Evolutionary conservation across 2,113 vertebrate genomes (phyloP).

Genomic region (Coturnix japonica): DNA sequence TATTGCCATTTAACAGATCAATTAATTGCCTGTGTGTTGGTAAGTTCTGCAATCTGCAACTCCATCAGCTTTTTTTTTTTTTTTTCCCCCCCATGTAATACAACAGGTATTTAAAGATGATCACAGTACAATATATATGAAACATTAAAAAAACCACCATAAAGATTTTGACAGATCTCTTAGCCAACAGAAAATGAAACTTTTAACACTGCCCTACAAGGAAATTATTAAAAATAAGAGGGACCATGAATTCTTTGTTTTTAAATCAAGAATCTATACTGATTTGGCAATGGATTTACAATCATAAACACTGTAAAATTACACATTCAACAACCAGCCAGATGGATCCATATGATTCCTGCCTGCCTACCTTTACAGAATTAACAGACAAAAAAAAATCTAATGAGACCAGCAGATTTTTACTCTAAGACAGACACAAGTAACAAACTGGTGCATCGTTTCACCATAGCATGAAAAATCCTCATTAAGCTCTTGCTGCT

Average conservation of each 20-base stretch:
- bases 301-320: neutral
- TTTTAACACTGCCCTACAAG: neutral
- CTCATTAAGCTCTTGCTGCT: neutral
- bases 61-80: neutral
- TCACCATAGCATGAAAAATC: neutral
- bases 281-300: constrained; percentile 6
- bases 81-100: neutral
- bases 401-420: constrained; percentile 28
- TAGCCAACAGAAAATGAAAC: neutral
- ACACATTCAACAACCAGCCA: neutral
- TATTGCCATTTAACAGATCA: neutral
- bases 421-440: neutral
- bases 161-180: neutral
- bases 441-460: neutral
- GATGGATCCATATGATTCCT: neutral
- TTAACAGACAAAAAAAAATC: constrained; percentile 32
- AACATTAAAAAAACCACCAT: neutral
- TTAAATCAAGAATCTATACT: neutral
- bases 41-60: neutral
- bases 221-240: neutral
- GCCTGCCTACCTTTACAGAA: constrained; percentile 39
- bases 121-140: neutral
- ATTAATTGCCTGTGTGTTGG: neutral
- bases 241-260: neutral
- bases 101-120: constrained; percentile 1